Conservation (phyloP, 2,888 invertebrate species). For the Thecocarcelia acutangulata region DNA sequence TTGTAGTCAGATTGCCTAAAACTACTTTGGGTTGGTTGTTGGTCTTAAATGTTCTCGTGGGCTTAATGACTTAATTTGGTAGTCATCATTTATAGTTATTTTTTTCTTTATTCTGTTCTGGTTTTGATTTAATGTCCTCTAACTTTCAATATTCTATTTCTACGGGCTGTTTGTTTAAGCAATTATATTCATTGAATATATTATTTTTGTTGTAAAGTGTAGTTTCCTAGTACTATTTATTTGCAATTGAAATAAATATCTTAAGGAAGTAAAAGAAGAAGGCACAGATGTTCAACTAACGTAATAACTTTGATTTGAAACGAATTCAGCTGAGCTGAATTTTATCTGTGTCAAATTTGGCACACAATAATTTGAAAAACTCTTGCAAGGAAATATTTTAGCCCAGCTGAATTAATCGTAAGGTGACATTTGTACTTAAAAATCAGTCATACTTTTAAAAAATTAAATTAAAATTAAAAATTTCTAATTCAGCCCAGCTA, state of each 20-base stretch:
- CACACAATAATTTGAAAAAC: too few relatives aligned
- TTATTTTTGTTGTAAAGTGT: conserved; percentile 18
- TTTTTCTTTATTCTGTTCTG: conserved; percentile 28
- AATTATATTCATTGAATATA: conserved; percentile 54
- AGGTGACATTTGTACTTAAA: too few relatives aligned
- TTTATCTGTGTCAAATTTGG: too few relatives aligned
- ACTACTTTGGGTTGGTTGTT: background rate
- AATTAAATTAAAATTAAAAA: too few relatives aligned
- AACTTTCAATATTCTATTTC: conserved; percentile 44
- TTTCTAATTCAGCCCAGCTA: too few relatives aligned
- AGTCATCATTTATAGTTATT: conserved; percentile 36
- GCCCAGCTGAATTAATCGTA: too few relatives aligned
- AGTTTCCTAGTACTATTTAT: conserved; percentile 20
- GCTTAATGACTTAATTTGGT: conserved; percentile 40
- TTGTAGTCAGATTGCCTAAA: background rate
- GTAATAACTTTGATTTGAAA: too few relatives aligned
- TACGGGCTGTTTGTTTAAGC: conserved; percentile 56
- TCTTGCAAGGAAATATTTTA: too few relatives aligned
- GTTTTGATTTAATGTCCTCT: conserved; percentile 60
- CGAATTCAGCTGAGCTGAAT: too few relatives aligned
- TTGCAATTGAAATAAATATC: conserved; percentile 64
- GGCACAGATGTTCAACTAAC: conserved; percentile 5
- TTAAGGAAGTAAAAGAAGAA: conserved; percentile 31
- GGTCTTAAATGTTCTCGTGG: conserved; percentile 1
- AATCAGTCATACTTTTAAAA: too few relatives aligned